Percentiles rank a stretch among this genome's conserved stretches.
These are phyloP conservation scores for Bothrops alternatus DNA, from an alignment of 2,797 vertebrate species.

Conservation along the genomic window DNA sequence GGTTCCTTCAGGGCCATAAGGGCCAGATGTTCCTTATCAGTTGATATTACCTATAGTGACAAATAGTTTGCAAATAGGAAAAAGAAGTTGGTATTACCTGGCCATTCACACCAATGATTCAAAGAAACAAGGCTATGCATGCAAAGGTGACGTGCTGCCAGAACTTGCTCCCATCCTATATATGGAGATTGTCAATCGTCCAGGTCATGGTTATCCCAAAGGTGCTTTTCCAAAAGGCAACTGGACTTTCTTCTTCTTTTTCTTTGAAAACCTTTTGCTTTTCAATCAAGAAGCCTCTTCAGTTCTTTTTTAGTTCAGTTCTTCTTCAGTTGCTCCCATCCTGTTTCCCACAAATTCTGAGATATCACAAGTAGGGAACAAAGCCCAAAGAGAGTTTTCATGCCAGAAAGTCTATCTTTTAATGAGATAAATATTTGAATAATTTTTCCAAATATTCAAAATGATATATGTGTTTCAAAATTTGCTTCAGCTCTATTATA, in stretches of 20 bases:
- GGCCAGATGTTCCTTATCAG: not conserved
- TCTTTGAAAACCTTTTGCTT: not conserved
- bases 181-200: not conserved
- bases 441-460: not conserved
- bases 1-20: not conserved
- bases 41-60: not conserved
- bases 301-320: not conserved
- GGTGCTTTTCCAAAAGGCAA: not conserved
- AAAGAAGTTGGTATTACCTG: not conserved
- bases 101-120: not conserved
- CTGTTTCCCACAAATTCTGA: too few relatives aligned
- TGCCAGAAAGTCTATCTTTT: not conserved
- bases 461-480: not conserved
- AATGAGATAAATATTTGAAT: not conserved
- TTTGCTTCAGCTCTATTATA: not conserved
- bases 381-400: not conserved
- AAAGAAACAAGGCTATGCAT: not conserved
- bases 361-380: not conserved
- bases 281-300: not conserved
- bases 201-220: not conserved
- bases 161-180: not conserved
- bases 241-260: not conserved
- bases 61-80: not conserved
- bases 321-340: not conserved
- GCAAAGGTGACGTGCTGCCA: not conserved